A percentile compares a stretch with the other conserved stretches of the same genome.
phyloP scores from a whole-genome alignment of 2,888 invertebrate species.

The Blastobasis lacticolella region DNA sequence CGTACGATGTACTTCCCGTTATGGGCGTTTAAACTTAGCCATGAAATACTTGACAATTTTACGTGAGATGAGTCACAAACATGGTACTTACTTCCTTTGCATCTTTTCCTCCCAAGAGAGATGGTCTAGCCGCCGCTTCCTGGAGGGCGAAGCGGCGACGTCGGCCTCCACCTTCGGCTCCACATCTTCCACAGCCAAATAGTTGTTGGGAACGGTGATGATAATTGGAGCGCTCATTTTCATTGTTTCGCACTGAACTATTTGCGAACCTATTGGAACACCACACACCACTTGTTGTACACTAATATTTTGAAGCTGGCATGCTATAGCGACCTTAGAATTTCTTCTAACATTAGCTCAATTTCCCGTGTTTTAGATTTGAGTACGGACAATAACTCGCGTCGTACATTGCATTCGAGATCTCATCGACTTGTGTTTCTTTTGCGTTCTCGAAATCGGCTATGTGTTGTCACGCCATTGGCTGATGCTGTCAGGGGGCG shows the following conservation, averaged over 20 bases:
- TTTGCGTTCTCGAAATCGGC: slow-evolving; percentile 35
- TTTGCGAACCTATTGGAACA: slow-evolving; percentile 15
- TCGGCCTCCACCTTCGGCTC: slow-evolving; percentile 47
- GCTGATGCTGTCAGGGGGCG: slow-evolving; percentile 33
- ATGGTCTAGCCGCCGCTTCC: slow-evolving; percentile 87
- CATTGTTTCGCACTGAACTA: slow-evolving; percentile 14
- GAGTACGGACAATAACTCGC: slow-evolving; percentile 40
- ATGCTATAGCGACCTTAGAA: slow-evolving; percentile 31
- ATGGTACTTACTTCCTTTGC: slow-evolving; percentile 84
- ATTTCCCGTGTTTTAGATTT: slow-evolving; percentile 42
- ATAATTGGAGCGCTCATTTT: slow-evolving; percentile 69
- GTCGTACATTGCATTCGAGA: slow-evolving; percentile 58
- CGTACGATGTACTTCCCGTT: too few relatives aligned
- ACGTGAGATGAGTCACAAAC: slow-evolving; percentile 3
- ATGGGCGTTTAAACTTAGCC: too few relatives aligned
- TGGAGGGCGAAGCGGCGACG: slow-evolving; percentile 44
- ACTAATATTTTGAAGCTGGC: slow-evolving; percentile 37
- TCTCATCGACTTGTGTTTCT: slow-evolving; percentile 22
- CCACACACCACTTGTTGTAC: slow-evolving; percentile 29
- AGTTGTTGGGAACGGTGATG: slow-evolving; percentile 67
- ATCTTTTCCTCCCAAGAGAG: slow-evolving; percentile 90
- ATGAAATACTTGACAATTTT: too few relatives aligned
- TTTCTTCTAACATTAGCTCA: slow-evolving; percentile 33
- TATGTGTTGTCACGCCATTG: slow-evolving; percentile 58
- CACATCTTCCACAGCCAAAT: slow-evolving; percentile 51